Evolutionary conservation across 2,797 vertebrate genomes (phyloP), one percentile per base, ranked within the genome.

Genomic region (Sebastes iracundus): DNA sequence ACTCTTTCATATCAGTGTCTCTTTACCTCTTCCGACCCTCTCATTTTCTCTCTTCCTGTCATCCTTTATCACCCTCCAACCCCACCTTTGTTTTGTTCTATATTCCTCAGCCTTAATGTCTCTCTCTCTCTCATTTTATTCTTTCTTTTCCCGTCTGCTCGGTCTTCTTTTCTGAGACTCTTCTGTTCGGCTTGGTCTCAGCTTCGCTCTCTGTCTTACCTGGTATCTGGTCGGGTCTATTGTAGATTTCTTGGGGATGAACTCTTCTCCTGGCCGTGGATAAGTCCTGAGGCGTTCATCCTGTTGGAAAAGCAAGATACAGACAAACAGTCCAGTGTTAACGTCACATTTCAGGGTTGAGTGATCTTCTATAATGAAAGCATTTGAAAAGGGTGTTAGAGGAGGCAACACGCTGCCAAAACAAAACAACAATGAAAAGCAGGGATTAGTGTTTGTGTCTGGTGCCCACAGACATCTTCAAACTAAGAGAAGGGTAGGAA

Each of bases 171-270:
- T 46, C 13, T 68, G 28, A 60, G 14, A 49, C 11, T 56, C 22
- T 79, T 22, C 12, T 9, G 16, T 20, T 66, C 0, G 14, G 18
- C n/a, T 69, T 65, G 13, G 52, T 71, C 22, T 53, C 67, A 62
- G 76, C 35, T 25, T 53, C 1, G 6, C 63, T 71, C 53, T 52
- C 70, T 8, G 23, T 65, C 89, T 90, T 85, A 99, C 98, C 97
- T 99, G 96, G 65, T 99, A 98, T 95, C 98, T 96, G 5, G 97
- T 98, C 22, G 97, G 97, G 88, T 98, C 97, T 93, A 96, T 97
- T 88, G 96, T 97, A 60, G 96, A 94, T 20, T 97, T 98, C 90
- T 95, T 97, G 76, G 94, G 89, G 11, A 96, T 94, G 92, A 96
- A 96, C 72, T 95, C 96, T 42, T 98, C 98, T 82, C 95, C 93